Evolutionary conservation across 1,140 invertebrate species (phyloP).

Genomic region (Diachasma alloeum): DNA sequence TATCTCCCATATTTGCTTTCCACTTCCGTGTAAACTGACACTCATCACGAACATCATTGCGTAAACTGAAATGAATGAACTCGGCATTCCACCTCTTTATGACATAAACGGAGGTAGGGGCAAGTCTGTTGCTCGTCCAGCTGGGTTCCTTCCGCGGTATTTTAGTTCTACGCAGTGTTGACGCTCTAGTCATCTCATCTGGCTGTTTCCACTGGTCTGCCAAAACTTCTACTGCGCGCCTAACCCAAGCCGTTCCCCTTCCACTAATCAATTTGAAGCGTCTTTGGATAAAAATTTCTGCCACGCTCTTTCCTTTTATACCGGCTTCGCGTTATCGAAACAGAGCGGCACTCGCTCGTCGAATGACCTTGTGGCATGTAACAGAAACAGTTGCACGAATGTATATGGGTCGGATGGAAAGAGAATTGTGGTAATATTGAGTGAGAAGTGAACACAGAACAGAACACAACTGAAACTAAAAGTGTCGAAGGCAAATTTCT

Average conservation of each 20-base stretch:
- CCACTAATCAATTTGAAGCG: background rate
- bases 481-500: background rate
- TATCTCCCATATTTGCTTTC: background rate
- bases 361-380: background rate
- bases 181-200: background rate
- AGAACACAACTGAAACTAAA: background rate
- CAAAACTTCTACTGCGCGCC: background rate
- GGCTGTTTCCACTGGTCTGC: background rate
- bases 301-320: background rate
- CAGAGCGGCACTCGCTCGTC: background rate
- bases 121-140: background rate
- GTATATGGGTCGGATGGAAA: background rate
- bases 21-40: background rate
- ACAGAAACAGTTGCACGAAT: background rate
- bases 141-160: too few species aligned
- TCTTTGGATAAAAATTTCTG: background rate
- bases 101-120: background rate
- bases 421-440: background rate
- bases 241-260: background rate
- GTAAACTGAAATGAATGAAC: background rate
- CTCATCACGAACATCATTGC: background rate
- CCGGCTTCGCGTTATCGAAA: background rate
- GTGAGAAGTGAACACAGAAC: too few species aligned
- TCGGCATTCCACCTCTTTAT: background rate
- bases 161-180: background rate